Percentiles rank a stretch among this genome's conserved stretches.
Evolutionary conservation across 2,797 vertebrate species (phyloP).

Genomic region (Oryzias sinensis): DNA sequence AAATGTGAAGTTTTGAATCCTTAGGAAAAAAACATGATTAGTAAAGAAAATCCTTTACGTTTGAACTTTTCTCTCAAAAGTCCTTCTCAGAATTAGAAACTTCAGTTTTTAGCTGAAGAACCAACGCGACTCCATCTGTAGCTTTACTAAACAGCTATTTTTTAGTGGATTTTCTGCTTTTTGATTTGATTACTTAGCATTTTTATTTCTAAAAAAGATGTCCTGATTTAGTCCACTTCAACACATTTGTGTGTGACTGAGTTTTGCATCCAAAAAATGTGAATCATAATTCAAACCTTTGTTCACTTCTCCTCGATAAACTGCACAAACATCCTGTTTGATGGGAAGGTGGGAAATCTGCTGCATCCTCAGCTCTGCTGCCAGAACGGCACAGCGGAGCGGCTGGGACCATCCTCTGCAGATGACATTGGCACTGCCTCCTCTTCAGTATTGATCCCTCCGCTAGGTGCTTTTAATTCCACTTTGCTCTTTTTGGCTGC

Average conservation of each 20-base stretch:
- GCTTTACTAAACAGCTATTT: too few relatives aligned
- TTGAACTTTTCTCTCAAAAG: too few relatives aligned
- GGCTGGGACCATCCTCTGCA: constrained; percentile 21
- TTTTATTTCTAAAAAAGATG: constrained; percentile 5
- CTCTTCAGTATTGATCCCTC: constrained; percentile 21
- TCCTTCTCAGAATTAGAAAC: too few relatives aligned
- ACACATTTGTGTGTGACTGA: too few relatives aligned
- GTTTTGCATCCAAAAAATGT: too few relatives aligned
- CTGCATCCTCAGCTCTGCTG: background rate
- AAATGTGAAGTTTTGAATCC: too few relatives aligned
- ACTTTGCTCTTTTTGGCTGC: constrained; percentile 17
- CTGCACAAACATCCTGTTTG: constrained; percentile 11
- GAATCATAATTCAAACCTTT: constrained; percentile 6
- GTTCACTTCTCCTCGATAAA: constrained; percentile 15
- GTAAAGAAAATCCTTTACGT: too few relatives aligned
- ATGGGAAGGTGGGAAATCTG: too few relatives aligned
- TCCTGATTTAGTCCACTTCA: too few relatives aligned
- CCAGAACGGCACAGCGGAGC: constrained; percentile 18
- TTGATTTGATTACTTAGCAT: constrained; percentile 25
- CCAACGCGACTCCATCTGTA: too few relatives aligned
- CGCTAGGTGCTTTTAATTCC: constrained; percentile 11
- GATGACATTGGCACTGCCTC: constrained; percentile 21
- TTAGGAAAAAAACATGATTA: too few relatives aligned
- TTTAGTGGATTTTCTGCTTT: constrained; percentile 12
- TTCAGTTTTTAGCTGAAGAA: too few relatives aligned